Evolutionary conservation across 2,797 vertebrate species (phyloP).

Genomic region (Kryptolebias ocellatus): DNA sequence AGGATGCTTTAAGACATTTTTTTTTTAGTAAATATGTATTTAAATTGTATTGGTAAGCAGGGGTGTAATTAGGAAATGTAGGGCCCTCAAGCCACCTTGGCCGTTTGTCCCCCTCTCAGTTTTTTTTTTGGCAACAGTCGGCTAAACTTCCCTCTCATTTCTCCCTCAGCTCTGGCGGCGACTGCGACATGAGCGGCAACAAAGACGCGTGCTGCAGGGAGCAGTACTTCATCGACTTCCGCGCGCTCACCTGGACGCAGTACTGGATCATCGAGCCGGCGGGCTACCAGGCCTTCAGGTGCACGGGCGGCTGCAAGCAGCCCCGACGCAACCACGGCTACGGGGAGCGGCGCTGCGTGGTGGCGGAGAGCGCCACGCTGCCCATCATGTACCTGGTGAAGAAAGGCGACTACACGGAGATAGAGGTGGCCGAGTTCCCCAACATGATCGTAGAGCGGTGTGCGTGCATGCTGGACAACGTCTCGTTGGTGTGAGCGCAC

Average conservation of each 20-base stretch:
- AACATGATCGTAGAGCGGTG: conserved; percentile 90
- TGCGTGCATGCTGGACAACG: conserved; percentile 84
- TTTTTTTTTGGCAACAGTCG: background rate
- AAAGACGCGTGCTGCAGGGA: conserved; percentile 85
- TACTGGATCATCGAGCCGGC: conserved; percentile 90
- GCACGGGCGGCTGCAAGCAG: conserved; percentile 80
- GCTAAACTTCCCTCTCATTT: conserved; percentile 2
- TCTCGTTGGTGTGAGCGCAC: conserved; percentile 79
- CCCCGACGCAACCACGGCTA: conserved; percentile 77
- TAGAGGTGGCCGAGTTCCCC: conserved; percentile 91
- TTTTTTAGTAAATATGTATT: background rate
- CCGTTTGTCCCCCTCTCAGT: too few species aligned
- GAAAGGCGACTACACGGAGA: conserved; percentile 91
- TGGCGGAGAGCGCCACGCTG: conserved; percentile 83
- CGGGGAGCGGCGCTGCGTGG: conserved; percentile 82
- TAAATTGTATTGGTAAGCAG: conserved; percentile 1
- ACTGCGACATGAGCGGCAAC: conserved; percentile 79
- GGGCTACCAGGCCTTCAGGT: conserved; percentile 86
- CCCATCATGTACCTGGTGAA: conserved; percentile 92
- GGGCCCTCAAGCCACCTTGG: background rate
- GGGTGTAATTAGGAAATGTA: conserved; percentile 12
- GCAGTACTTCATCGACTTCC: conserved; percentile 86
- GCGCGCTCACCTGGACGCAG: conserved; percentile 85
- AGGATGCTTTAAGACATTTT: background rate
- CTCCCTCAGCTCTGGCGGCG: conserved; percentile 83